A percentile compares a stretch with the other conserved stretches of the same genome.
These are phyloP conservation scores for Rhaphigaster nebulosa DNA, from an alignment of 2,888 invertebrate species.

Conservation along the genomic window DNA sequence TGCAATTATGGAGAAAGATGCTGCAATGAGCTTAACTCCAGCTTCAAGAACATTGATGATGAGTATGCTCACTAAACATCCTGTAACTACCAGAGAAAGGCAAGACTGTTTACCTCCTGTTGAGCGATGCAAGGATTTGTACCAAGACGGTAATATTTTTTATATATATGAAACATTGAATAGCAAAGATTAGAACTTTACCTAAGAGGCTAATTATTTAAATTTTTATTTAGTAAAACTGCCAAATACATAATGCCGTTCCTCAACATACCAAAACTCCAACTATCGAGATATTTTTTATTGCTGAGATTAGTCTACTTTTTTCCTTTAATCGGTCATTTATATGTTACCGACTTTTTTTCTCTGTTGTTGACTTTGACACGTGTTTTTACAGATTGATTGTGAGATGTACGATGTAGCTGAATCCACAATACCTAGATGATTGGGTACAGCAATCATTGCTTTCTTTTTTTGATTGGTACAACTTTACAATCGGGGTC, in stretches of 20 bases:
- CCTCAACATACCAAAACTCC: background rate
- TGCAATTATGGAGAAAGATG: conserved; percentile 78
- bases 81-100: conserved; percentile 78
- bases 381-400: too few species aligned
- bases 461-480: too few species aligned
- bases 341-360: background rate
- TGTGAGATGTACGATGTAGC: too few species aligned
- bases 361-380: too few species aligned
- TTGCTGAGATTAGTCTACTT: background rate
- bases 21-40: conserved; percentile 76
- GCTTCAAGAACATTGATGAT: conserved; percentile 76
- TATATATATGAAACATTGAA: background rate
- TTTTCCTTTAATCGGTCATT: background rate
- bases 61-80: conserved; percentile 76
- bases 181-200: background rate
- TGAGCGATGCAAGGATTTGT: conserved; percentile 69
- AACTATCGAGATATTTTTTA: background rate
- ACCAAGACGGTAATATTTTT: conserved; percentile 70
- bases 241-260: background rate
- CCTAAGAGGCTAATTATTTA: background rate
- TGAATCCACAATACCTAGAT: too few species aligned
- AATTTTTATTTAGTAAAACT: background rate
- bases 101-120: conserved; percentile 79
- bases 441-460: too few species aligned
- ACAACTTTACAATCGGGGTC: too few species aligned